Conservation (phyloP, 2,797 vertebrate genomes). For the Crax fasciolata region DNA sequence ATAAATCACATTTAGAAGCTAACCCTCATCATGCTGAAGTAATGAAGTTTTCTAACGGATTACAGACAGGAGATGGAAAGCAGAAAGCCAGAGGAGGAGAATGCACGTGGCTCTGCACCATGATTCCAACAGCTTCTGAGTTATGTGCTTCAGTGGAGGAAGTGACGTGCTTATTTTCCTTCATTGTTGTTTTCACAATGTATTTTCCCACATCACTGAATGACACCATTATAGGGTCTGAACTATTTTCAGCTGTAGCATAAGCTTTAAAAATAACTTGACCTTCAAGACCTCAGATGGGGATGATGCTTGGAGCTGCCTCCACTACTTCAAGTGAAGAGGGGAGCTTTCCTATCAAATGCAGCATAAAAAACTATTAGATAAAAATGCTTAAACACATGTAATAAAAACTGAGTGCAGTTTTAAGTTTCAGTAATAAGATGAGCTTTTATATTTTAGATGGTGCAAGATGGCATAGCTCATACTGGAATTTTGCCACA, state of each 20-base stretch:
- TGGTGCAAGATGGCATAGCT: not conserved
- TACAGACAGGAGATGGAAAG: not conserved
- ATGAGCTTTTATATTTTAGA: not conserved
- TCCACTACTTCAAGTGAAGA: not conserved
- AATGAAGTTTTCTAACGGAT: not conserved
- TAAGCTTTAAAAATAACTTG: not conserved
- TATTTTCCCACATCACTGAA: not conserved
- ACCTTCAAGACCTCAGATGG: not conserved
- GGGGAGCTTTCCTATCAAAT: not conserved
- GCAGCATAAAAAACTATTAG: not conserved
- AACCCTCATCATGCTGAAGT: slow-evolving; percentile 13
- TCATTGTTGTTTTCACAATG: slow-evolving; percentile 1
- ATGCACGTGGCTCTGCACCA: not conserved
- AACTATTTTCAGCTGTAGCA: not conserved
- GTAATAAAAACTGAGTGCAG: not conserved
- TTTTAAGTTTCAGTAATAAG: not conserved
- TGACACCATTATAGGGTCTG: not conserved
- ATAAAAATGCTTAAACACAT: not conserved
- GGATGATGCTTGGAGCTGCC: not conserved
- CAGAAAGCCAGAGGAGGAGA: not conserved
- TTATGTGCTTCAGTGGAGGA: slow-evolving; percentile 6
- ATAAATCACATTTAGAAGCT: slow-evolving; percentile 38
- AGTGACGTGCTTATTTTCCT: slow-evolving; percentile 21
- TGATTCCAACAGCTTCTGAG: not conserved
- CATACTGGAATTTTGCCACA: not conserved